Evolutionary conservation across 2,113 vertebrate species (phyloP).

Genomic region (Cisticola juncidis): DNA sequence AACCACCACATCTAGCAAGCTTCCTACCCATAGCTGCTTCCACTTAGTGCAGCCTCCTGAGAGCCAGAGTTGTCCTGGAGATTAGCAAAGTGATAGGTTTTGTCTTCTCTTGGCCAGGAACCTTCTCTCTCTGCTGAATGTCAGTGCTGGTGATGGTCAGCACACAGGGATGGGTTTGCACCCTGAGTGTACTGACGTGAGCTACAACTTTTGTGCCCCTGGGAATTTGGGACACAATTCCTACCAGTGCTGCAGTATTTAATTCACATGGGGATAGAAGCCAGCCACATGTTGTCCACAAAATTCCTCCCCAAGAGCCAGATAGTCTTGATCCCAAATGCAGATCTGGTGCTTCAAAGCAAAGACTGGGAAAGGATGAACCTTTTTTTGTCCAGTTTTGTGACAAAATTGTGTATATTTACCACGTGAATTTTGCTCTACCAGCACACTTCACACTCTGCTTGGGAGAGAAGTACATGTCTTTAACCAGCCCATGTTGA

Average conservation of each 20-base stretch:
- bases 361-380: not conserved
- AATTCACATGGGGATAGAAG: not conserved
- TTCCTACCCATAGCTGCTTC: not conserved
- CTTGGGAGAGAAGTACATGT: not conserved
- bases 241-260: not conserved
- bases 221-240: not conserved
- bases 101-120: not conserved
- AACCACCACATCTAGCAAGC: not conserved
- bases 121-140: not conserved
- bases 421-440: not conserved
- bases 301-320: not conserved
- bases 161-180: not conserved
- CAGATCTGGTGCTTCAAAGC: not conserved
- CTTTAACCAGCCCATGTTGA: not conserved
- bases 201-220: not conserved
- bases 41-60: not conserved
- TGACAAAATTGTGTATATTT: not conserved
- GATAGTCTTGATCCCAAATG: not conserved
- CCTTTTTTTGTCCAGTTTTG: not conserved
- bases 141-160: not conserved
- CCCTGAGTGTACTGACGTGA: not conserved
- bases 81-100: not conserved
- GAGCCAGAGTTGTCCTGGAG: not conserved
- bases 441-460: not conserved
- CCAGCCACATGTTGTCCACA: rapidly evolving